These are phyloP conservation scores for Struthidea cinerea DNA, from an alignment of 2,113 vertebrate genomes.

Conservation along the genomic window DNA sequence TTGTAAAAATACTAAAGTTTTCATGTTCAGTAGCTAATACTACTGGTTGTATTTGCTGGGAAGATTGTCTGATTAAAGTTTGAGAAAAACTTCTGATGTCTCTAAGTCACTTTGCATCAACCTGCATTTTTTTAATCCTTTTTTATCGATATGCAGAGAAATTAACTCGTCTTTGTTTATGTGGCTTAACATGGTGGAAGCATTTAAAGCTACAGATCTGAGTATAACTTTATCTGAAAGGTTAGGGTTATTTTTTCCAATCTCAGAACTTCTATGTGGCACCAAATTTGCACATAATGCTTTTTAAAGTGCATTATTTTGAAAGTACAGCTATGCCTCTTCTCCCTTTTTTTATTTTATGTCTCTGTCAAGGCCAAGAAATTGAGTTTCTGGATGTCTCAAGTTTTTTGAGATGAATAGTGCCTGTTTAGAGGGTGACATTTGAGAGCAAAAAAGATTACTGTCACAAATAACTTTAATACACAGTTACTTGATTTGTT, in stretches of 20 bases:
- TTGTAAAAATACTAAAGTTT: background rate
- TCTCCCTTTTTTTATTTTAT: background rate
- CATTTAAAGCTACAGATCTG: background rate
- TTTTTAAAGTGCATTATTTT: background rate
- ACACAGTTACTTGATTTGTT: background rate
- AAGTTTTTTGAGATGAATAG: background rate
- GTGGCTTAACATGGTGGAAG: background rate
- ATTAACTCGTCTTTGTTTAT: background rate
- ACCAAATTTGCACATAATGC: background rate
- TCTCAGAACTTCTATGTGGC: background rate
- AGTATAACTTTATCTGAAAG: background rate
- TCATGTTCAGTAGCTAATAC: background rate
- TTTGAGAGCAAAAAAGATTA: background rate
- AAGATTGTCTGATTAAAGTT: background rate
- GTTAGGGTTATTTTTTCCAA: background rate
- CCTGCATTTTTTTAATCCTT: background rate
- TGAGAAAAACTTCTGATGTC: background rate
- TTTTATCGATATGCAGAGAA: background rate
- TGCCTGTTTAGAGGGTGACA: background rate
- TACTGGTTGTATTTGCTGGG: background rate
- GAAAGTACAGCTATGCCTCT: background rate
- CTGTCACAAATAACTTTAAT: background rate
- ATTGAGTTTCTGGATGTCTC: background rate
- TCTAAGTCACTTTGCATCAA: background rate
- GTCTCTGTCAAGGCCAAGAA: background rate